Conservation (phyloP, 2,888 invertebrate genomes). For the Oscheius sp. region DNA sequence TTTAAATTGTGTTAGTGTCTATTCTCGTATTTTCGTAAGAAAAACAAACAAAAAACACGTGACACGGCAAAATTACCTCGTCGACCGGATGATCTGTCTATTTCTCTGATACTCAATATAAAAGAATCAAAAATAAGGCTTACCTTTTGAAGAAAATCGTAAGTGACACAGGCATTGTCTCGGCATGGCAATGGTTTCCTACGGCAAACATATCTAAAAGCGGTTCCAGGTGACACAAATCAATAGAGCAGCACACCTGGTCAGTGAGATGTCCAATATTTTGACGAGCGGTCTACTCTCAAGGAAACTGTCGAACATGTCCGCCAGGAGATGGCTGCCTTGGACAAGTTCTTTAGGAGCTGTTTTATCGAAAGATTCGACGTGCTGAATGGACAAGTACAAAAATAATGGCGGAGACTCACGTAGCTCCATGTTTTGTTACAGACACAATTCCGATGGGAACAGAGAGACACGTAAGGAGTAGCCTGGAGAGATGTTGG, state of each 20-base stretch:
- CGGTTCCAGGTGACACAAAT: background rate
- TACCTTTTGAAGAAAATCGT: conserved; percentile 39
- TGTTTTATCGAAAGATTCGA: background rate
- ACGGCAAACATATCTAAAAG: conserved; percentile 42
- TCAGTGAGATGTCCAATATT: conserved; percentile 21
- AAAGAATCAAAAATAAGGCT: background rate
- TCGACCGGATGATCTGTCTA: background rate
- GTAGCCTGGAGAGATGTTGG: conserved; percentile 15
- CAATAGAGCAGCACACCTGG: background rate
- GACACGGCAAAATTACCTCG: too few species aligned
- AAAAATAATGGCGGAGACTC: too few species aligned
- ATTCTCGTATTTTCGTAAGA: conserved; percentile 23
- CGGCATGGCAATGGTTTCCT: conserved; percentile 40
- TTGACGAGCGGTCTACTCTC: background rate
- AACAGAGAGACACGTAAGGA: conserved; percentile 16
- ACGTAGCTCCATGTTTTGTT: conserved; percentile 31
- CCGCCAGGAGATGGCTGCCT: background rate
- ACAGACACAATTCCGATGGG: conserved; percentile 27
- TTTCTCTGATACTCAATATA: background rate
- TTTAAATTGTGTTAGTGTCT: background rate
- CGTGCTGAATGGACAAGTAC: background rate
- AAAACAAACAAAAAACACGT: background rate
- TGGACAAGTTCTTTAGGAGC: background rate
- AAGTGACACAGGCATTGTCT: conserved; percentile 35
- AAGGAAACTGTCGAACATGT: background rate